phyloP scores from a whole-genome alignment of 2,888 invertebrate species.

The Andrena bicolor region DNA sequence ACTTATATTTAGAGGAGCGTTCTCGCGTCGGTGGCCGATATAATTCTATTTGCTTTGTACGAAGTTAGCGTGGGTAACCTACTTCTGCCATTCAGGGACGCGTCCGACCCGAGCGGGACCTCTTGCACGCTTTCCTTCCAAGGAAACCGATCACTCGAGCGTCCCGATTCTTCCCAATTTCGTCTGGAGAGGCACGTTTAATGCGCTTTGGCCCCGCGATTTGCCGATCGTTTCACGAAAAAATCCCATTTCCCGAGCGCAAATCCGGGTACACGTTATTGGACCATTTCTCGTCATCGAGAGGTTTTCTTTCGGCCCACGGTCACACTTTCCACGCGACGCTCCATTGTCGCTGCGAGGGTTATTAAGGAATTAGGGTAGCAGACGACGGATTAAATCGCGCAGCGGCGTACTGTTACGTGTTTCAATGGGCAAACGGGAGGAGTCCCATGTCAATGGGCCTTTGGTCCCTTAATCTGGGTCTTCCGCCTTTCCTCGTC shows the following conservation, averaged over 20 bases:
- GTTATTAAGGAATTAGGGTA: slow-evolving; percentile 76
- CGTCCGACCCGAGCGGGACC: slow-evolving; percentile 6
- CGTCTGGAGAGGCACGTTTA: slow-evolving; percentile 61
- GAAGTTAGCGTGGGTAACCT: slow-evolving; percentile 47
- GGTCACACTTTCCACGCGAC: slow-evolving; percentile 43
- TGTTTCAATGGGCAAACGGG: slow-evolving; percentile 65
- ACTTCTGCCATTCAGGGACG: slow-evolving; percentile 39
- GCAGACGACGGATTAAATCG: slow-evolving; percentile 69
- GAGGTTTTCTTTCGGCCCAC: slow-evolving; percentile 13
- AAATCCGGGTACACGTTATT: slow-evolving; percentile 57
- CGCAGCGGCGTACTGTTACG: slow-evolving; percentile 64
- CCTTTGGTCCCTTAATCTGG: slow-evolving; percentile 75
- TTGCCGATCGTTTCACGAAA: slow-evolving; percentile 48
- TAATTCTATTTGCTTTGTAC: slow-evolving; percentile 29
- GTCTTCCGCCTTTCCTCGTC: slow-evolving; percentile 77
- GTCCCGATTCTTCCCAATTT: slow-evolving; percentile 60
- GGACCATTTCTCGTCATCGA: slow-evolving; percentile 22
- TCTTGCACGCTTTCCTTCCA: background rate
- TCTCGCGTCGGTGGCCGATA: slow-evolving; percentile 1
- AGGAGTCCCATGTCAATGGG: slow-evolving; percentile 72
- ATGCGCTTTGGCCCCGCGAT: slow-evolving; percentile 69
- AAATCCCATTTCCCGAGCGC: slow-evolving; percentile 43
- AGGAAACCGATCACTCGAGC: slow-evolving; percentile 42
- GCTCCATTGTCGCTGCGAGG: slow-evolving; percentile 71
- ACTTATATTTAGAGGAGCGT: slow-evolving; percentile 35